Evolutionary conservation across 2,113 vertebrate species (phyloP), one percentile per base, ranked within the genome.

Genomic region (Chaetodon trifascialis): DNA sequence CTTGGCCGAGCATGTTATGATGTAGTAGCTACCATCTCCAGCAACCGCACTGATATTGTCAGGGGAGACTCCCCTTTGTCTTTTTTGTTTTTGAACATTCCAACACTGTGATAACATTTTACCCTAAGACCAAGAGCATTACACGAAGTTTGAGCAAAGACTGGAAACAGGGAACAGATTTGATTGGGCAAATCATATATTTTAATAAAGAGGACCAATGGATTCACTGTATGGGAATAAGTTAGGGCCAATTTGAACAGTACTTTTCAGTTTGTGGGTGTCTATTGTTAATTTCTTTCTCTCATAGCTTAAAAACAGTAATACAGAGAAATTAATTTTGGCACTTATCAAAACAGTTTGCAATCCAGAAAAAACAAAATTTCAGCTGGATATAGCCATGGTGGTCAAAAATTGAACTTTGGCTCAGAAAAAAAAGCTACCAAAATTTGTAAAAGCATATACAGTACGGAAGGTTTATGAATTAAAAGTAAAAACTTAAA

Each of bases 11-110:
- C 5, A 23, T 25, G 36, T 62, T 25, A 54, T 60, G 71, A 79
- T 54, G 80, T 60, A 67, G 80, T 54, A 71, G 82, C 73, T 8
- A 38, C 21, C 21, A 67, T 76, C 44, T 52, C 71, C 65, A 71
- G 73, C 56, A 68, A 14, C 15, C 6, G 6, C 47, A 62, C 5
- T 69, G 34, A 11, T 55, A 67, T 66, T 49, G 21, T 56, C 56
- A 58, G n/a, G 55, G 84, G 63, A 77, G 19, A n/a, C 11, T 74
- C 38, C 47, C 5, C 44, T 38, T 34, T 55, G 25, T 23, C 42
- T 76, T 75, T 62, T 67, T 23, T 56, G 72, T 77, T 80, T 30
- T 44, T 65, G 14, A 73, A 76, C 72, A 89, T 87, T 87, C 85
- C 85, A 52, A 55, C 47, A 56, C 17, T 46, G 14, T 87, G 76